A percentile compares a stretch with the other conserved stretches of the same genome.
Evolutionary conservation across 2,113 vertebrate species (phyloP).

Genomic region (Mionectes macconnelli): DNA sequence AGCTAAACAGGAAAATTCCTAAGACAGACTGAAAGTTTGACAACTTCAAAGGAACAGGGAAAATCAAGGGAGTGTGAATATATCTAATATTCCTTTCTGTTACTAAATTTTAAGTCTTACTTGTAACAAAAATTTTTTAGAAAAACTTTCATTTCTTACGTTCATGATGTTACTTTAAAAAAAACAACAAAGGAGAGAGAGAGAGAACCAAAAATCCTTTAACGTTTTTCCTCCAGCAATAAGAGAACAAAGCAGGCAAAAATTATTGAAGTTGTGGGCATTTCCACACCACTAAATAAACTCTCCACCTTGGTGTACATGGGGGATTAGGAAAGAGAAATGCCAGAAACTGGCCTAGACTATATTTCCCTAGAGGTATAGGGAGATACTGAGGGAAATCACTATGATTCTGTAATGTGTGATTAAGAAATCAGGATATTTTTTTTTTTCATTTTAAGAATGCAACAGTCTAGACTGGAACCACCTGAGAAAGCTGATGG

Average conservation of each 20-base stretch:
- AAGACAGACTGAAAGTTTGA: not conserved
- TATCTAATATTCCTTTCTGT: not conserved
- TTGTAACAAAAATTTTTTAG: not conserved
- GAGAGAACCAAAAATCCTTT: not conserved
- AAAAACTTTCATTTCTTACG: not conserved
- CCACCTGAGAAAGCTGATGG: slow-evolving; percentile 11
- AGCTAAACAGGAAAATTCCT: not conserved
- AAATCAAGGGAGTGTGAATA: not conserved
- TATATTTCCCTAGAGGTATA: slow-evolving; percentile 60
- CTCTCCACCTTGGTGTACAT: not conserved
- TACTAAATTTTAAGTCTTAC: not conserved
- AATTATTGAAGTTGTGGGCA: not conserved
- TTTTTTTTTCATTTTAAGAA: not conserved
- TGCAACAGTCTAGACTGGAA: not conserved
- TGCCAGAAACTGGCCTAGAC: slow-evolving; percentile 45
- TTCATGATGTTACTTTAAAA: not conserved
- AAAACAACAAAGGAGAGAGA: not conserved
- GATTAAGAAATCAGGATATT: slow-evolving; percentile 26
- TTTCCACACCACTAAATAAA: slow-evolving; percentile 26
- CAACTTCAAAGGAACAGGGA: not conserved
- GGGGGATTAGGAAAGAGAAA: slow-evolving; percentile 40
- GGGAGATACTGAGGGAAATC: slow-evolving; percentile 54
- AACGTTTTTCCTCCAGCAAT: not conserved
- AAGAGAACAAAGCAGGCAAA: slow-evolving; percentile 2
- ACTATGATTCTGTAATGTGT: not conserved